Conservation (phyloP, 2,888 invertebrate genomes). For the Dicycla oo region DNA sequence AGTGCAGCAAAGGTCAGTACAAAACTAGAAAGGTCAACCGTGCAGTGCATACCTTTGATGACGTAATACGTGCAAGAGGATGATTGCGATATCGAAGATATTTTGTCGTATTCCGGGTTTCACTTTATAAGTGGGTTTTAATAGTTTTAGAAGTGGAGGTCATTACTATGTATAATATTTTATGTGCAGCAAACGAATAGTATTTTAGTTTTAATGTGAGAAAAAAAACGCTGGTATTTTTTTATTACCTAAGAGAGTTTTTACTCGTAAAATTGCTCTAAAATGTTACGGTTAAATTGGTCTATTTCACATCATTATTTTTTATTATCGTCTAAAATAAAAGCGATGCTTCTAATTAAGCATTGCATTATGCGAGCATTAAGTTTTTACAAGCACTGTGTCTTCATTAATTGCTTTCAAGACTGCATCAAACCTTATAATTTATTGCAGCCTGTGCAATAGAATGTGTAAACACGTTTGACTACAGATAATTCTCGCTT, state of each 20-base stretch:
- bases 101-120: conserved; percentile 55
- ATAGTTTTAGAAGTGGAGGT: not conserved
- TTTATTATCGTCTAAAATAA: conserved; percentile 3
- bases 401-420: not conserved
- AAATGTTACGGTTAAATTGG: not conserved
- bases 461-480: conserved; percentile 15
- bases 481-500: not conserved
- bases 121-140: conserved; percentile 37
- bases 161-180: not conserved
- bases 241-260: not conserved
- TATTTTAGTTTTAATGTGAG: conserved; percentile 9
- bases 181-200: not conserved
- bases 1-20: conserved; percentile 92
- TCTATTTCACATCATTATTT: conserved; percentile 17
- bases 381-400: not conserved
- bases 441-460: conserved; percentile 5
- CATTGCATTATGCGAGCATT: not conserved
- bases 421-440: not conserved
- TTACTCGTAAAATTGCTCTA: not conserved
- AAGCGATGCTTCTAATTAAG: not conserved
- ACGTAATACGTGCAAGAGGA: conserved; percentile 29
- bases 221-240: not conserved
- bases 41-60: conserved; percentile 42
- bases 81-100: conserved; percentile 22
- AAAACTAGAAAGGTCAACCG: conserved; percentile 71